These are phyloP conservation scores for Menura novaehollandiae DNA, from an alignment of 2,113 vertebrate species.

Conservation along the genomic window DNA sequence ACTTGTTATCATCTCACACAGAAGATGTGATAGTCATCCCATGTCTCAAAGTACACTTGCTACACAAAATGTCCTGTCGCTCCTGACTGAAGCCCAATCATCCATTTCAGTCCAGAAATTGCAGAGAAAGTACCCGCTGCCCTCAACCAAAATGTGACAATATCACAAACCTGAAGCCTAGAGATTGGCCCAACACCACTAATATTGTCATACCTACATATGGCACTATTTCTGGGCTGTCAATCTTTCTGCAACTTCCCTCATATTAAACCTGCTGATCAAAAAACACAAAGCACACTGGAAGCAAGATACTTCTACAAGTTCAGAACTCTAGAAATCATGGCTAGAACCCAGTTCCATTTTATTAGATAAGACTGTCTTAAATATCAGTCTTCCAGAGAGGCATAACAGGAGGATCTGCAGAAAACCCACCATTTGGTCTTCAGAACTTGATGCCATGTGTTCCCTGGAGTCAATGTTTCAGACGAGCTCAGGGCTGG, in stretches of 20 bases:
- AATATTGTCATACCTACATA: neutral
- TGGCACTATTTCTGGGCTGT: neutral
- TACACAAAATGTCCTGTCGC: neutral
- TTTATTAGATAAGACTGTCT: neutral
- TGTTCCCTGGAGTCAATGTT: neutral
- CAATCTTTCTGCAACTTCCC: neutral
- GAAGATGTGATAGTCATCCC: neutral
- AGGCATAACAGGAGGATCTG: neutral
- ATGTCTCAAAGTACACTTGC: neutral
- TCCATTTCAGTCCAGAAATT: neutral
- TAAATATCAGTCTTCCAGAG: neutral
- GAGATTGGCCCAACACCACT: neutral
- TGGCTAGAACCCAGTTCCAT: neutral
- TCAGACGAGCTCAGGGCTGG: neutral
- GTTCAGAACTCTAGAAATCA: neutral
- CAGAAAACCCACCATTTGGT: rapidly evolving
- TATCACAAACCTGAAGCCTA: neutral
- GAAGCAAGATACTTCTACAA: neutral
- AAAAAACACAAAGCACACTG: neutral
- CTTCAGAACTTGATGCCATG: neutral
- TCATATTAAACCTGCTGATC: neutral
- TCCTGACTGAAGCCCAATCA: neutral
- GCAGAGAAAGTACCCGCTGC: neutral
- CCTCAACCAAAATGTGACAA: neutral
- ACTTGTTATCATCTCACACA: slow-evolving; percentile 1